Percentiles rank a stretch among this genome's conserved stretches.
phyloP scores from a whole-genome alignment of 2,888 invertebrate species.

The Argyresthia albistria region DNA sequence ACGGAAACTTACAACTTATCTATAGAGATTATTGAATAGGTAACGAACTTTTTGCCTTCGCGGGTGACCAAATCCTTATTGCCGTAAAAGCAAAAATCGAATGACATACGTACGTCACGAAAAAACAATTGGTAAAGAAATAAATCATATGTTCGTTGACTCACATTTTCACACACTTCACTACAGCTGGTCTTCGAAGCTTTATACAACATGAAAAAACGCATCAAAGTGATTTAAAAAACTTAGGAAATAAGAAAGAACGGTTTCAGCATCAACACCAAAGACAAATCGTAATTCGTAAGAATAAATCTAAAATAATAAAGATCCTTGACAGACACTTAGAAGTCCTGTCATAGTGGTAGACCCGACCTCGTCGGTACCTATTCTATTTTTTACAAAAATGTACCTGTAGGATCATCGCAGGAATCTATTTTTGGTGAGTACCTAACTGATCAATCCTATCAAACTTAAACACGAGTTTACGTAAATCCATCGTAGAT shows the following conservation, averaged over 20 bases:
- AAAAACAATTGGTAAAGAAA: conserved; percentile 47
- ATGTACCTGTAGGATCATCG: conserved; percentile 24
- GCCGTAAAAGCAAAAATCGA: conserved; percentile 40
- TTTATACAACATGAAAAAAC: conserved; percentile 22
- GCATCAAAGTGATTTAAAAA: conserved; percentile 31
- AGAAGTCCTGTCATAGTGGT: no score
- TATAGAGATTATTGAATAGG: no score
- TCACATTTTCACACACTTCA: conserved; percentile 37
- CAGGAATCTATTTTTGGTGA: conserved; percentile 7
- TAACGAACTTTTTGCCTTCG: neutral
- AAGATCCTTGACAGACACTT: conserved; percentile 14
- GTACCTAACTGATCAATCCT: neutral
- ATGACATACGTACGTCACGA: conserved; percentile 36
- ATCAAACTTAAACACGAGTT: no score
- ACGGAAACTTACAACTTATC: no score
- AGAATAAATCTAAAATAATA: conserved; percentile 29
- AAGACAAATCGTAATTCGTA: conserved; percentile 42
- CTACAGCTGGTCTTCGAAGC: conserved; percentile 41
- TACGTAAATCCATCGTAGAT: no score
- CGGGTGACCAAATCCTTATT: neutral
- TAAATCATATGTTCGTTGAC: conserved; percentile 64
- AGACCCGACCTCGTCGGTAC: conserved; percentile 16
- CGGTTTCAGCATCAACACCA: conserved; percentile 19
- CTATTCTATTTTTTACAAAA: conserved; percentile 23
- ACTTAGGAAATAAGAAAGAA: conserved; percentile 42